Percentiles rank a stretch among this genome's conserved stretches.
Conservation (phyloP, 2,797 vertebrate species). For the Acanthurus lineatus region DNA sequence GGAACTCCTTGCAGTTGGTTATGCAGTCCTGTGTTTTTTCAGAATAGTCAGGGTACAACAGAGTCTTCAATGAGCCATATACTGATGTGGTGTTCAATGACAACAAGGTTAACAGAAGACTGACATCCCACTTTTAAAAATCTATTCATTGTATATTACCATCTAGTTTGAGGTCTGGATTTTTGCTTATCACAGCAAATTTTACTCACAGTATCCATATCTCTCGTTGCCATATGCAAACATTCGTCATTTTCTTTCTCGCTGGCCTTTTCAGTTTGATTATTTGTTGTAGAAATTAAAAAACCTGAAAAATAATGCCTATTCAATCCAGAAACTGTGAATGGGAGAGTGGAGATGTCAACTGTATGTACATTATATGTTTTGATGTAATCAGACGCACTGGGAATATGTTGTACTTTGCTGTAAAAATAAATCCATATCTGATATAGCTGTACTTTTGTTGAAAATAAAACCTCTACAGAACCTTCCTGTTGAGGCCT, state of each 20-base stretch:
- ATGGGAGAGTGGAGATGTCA: conserved; percentile 83
- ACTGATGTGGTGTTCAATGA: conserved; percentile 65
- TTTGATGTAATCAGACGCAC: conserved; percentile 87
- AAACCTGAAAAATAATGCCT: conserved; percentile 82
- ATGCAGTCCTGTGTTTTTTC: conserved; percentile 60
- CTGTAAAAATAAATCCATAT: conserved; percentile 85
- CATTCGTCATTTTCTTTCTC: conserved; percentile 72
- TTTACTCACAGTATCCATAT: conserved; percentile 59
- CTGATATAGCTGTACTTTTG: conserved; percentile 87
- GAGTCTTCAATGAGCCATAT: conserved; percentile 74
- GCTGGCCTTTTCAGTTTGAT: conserved; percentile 79
- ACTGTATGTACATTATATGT: conserved; percentile 86
- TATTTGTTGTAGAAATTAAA: conserved; percentile 84
- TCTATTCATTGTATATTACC: conserved; percentile 79
- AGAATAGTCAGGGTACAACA: conserved; percentile 72
- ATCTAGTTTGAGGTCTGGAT: conserved; percentile 74
- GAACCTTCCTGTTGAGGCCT: conserved; percentile 63
- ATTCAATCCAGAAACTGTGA: conserved; percentile 88
- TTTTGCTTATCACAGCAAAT: conserved; percentile 61
- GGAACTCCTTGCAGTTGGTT: conserved; percentile 53
- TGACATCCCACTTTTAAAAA: conserved; percentile 61
- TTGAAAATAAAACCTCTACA: conserved; percentile 86
- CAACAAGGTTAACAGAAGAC: conserved; percentile 66
- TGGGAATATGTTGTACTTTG: conserved; percentile 87
- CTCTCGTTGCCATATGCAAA: conserved; percentile 79